phyloP scores from a whole-genome alignment of 1,140 invertebrate genomes.

The Brachionus sp. region DNA sequence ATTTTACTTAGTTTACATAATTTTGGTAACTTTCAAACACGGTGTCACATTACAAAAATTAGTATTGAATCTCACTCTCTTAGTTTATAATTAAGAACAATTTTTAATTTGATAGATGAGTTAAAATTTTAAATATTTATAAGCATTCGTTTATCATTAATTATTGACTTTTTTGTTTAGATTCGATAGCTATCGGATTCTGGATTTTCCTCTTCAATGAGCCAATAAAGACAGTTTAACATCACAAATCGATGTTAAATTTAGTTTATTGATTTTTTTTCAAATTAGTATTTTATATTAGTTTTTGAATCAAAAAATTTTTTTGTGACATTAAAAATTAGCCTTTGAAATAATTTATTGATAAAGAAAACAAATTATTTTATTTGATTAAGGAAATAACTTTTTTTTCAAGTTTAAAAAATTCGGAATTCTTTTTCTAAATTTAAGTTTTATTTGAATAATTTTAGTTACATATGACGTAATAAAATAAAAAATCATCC shows the following conservation, averaged over 20 bases:
- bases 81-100: background rate
- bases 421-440: background rate
- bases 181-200: background rate
- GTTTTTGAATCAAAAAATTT: no score
- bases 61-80: background rate
- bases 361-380: background rate
- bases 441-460: background rate
- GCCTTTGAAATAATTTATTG: background rate
- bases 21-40: background rate
- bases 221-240: no score
- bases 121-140: background rate
- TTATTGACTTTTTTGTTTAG: background rate
- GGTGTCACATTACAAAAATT: background rate
- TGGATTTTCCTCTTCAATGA: no score
- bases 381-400: background rate
- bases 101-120: no score
- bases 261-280: no score
- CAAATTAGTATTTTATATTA: no score
- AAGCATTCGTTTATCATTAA: background rate
- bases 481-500: no score
- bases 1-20: slow-evolving; percentile 6
- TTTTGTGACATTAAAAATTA: background rate
- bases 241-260: no score
- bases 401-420: background rate
- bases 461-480: no score